Percentiles rank a stretch among this genome's conserved stretches.
phyloP scores from a whole-genome alignment of 2,888 invertebrate genomes.

The Pyrochroa serraticornis region DNA sequence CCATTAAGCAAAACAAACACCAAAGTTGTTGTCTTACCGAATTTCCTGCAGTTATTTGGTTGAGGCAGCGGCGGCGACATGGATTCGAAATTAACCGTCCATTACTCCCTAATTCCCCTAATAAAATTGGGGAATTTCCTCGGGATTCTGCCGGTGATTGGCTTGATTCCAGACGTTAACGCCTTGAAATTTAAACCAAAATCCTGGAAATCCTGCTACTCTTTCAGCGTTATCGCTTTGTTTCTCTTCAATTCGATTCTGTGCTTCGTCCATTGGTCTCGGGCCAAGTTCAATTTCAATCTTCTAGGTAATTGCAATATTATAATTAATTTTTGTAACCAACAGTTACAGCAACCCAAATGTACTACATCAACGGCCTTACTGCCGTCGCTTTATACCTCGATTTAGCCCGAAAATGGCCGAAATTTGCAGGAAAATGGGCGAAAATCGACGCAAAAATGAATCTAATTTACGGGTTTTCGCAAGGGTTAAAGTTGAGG shows the following conservation, averaged over 20 bases:
- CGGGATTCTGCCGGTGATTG: slow-evolving; percentile 6
- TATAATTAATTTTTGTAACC: neutral
- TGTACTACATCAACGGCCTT: slow-evolving; percentile 6
- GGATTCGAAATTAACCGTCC: slow-evolving; percentile 30
- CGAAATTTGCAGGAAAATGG: slow-evolving; percentile 6
- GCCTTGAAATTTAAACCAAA: slow-evolving; percentile 1
- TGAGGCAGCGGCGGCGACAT: no score
- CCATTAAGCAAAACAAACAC: no score
- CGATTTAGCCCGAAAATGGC: slow-evolving; percentile 9
- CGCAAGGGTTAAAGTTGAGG: neutral
- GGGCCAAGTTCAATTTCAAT: neutral
- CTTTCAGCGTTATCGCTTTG: neutral
- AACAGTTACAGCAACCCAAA: neutral
- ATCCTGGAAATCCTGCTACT: slow-evolving; percentile 8
- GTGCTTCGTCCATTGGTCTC: slow-evolving; percentile 1
- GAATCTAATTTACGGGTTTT: neutral
- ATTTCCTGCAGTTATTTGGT: no score
- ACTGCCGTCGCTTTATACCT: slow-evolving; percentile 1
- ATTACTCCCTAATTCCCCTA: slow-evolving; percentile 1
- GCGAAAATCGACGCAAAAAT: slow-evolving; percentile 4
- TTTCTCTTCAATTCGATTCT: neutral
- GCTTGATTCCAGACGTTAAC: neutral
- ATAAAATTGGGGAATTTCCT: slow-evolving; percentile 6
- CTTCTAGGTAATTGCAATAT: slow-evolving; percentile 3
- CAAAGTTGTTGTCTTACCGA: no score